Percentiles rank a stretch among this genome's conserved stretches.
These are phyloP conservation scores for Alloplasta piceator DNA, from an alignment of 2,888 invertebrate genomes.

Conservation along the genomic window DNA sequence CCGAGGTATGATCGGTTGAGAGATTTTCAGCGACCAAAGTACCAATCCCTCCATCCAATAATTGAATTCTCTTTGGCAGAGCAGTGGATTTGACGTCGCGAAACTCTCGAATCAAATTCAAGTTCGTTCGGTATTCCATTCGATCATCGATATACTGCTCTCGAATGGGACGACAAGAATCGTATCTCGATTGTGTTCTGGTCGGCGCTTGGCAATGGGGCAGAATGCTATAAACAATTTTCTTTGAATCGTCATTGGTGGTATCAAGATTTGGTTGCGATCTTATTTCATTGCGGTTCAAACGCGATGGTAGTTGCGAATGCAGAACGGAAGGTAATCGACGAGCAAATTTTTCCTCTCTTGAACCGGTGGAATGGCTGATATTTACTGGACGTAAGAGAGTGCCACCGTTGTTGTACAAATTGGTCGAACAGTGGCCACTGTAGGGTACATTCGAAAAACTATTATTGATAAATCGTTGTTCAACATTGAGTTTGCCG, in stretches of 20 bases:
- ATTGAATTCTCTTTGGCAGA: constrained; percentile 40
- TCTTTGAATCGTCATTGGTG: no score
- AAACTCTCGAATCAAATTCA: background rate
- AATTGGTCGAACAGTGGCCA: background rate
- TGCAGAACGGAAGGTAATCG: no score
- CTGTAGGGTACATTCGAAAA: background rate
- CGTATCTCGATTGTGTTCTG: no score
- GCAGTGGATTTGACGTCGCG: background rate
- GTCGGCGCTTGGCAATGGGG: no score
- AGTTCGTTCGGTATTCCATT: background rate
- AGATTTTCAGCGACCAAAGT: constrained; percentile 44
- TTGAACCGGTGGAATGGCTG: no score
- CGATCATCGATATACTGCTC: background rate
- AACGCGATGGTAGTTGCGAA: no score
- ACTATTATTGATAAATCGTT: background rate
- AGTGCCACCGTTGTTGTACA: background rate
- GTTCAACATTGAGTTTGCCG: background rate
- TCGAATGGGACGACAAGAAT: no score
- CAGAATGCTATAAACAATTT: no score
- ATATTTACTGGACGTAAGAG: background rate
- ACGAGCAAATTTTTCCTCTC: no score
- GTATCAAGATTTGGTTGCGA: no score
- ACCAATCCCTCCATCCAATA: constrained; percentile 53
- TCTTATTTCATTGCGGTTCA: no score
- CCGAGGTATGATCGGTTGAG: constrained; percentile 3